Evolutionary conservation across 2,888 invertebrate species (phyloP).

Genomic region (Sphaerophoria rueppellii): DNA sequence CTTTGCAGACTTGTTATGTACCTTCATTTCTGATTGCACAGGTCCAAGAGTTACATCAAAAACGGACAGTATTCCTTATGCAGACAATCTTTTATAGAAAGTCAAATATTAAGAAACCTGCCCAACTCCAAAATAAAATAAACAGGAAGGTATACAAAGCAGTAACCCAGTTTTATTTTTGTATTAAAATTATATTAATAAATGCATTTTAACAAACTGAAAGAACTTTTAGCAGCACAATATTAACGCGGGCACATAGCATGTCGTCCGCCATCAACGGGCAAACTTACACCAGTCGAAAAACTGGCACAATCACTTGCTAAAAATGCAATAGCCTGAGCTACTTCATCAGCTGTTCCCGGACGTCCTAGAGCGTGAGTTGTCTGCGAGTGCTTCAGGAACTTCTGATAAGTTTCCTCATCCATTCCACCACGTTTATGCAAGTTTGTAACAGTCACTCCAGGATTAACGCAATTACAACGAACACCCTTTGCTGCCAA

Average conservation of each 20-base stretch:
- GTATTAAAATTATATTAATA: too few relatives aligned
- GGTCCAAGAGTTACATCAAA: too few relatives aligned
- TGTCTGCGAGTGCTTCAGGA: constrained; percentile 90
- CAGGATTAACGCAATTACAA: constrained; percentile 96
- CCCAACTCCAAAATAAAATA: too few relatives aligned
- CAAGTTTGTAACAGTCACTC: constrained; percentile 93
- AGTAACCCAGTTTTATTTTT: too few relatives aligned
- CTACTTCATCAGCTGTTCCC: constrained; percentile 92
- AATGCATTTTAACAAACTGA: too few relatives aligned
- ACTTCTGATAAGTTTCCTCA: constrained; percentile 89
- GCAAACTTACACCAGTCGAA: constrained; percentile 88
- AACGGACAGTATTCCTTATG: too few relatives aligned
- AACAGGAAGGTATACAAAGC: too few relatives aligned
- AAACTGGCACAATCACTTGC: constrained; percentile 89
- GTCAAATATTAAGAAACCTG: too few relatives aligned
- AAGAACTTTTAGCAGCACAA: too few relatives aligned
- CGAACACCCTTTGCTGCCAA: constrained; percentile 90
- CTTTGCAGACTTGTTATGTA: too few relatives aligned
- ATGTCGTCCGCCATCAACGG: constrained; percentile 86
- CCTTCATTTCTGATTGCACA: too few relatives aligned
- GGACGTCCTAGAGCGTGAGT: constrained; percentile 95
- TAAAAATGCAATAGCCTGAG: constrained; percentile 93
- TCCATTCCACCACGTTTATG: constrained; percentile 91
- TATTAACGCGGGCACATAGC: constrained; percentile 87
- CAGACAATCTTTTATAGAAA: too few relatives aligned